Evolutionary conservation across 2,797 vertebrate genomes (phyloP).

Genomic region (Sarcoramphus papa): DNA sequence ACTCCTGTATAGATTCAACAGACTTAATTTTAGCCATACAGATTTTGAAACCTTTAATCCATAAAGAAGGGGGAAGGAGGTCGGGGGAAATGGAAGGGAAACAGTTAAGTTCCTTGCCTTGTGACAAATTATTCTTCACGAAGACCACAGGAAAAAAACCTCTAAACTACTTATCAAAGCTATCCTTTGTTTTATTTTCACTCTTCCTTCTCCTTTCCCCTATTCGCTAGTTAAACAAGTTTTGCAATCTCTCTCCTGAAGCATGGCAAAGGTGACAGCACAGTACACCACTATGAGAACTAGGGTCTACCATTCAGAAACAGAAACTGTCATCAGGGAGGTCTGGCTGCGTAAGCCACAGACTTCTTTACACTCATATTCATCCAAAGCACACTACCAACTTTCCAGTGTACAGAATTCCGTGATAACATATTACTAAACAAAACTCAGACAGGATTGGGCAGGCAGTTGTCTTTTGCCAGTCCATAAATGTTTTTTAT

Average conservation of each 20-base stretch:
- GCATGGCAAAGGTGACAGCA: slow-evolving; percentile 21
- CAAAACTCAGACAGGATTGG: neutral
- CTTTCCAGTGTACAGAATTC: neutral
- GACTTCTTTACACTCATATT: neutral
- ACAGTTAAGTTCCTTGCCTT: neutral
- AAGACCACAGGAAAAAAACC: neutral
- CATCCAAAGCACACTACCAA: neutral
- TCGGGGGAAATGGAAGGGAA: neutral
- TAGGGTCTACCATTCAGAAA: neutral
- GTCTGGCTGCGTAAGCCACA: neutral
- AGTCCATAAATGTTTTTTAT: neutral
- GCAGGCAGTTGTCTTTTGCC: neutral
- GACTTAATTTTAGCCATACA: neutral
- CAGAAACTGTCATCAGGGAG: neutral
- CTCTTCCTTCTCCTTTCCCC: slow-evolving; percentile 16
- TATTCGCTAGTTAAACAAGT: neutral
- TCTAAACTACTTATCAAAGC: neutral
- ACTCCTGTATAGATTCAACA: neutral
- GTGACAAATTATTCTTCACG: neutral
- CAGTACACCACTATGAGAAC: neutral
- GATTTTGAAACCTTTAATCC: neutral
- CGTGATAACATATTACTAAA: neutral
- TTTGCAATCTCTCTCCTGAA: slow-evolving; percentile 18
- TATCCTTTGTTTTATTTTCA: slow-evolving; percentile 17
- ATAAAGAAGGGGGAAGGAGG: neutral